Evolutionary conservation across 2,113 vertebrate species (phyloP), one percentile per base, ranked within the genome.

Genomic region (Lepisosteus oculatus): DNA sequence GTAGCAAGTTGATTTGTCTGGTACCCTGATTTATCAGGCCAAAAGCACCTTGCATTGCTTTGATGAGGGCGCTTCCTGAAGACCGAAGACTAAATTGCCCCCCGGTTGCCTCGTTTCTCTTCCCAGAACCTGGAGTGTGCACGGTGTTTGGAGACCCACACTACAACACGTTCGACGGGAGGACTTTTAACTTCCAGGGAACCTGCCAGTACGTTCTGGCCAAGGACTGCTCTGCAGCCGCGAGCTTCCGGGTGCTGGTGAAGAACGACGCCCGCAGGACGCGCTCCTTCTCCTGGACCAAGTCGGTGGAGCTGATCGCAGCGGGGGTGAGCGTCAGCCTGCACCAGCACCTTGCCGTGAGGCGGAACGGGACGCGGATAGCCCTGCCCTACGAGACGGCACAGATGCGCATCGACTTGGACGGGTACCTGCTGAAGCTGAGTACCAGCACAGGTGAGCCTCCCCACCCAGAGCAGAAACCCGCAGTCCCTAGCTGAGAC

Each of bases 141-240:
- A 99, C 97, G 11, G 97, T 98, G 2, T 99, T 99, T 81, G 97
- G 97, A 71, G 97, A 99, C 78, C 97, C 97, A 61, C 97, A 99
- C 92, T 99, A 99, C 95, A 99, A 99, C 93, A 99, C 97, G 70
- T 99, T 98, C 80, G 97, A 99, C 44, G 95, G 97, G 73, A 91
- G 95, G 86, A 98, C 97, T 76, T 99, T 99, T 91, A 99, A 99
- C 94, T 99, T 99, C 85, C 97, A 99, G 92, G 97, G 97, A 77
- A 98, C 97, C 0, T 99, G 97, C 89, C 95, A 98, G 85, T 99
- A 99, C 65, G 91, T 99, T 67, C 91, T 99, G 88, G 96, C 97
- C 0, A 94, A 94, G 74, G 96, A 99, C 80, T 99, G 97, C 92
- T 93, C 87, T 77, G 91, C 93, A 57, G 93, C 93, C 71, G 92